Base-by-base conservation (phyloP, 2,113 vertebrate genomes). In the Xiphophorus hellerii region DNA sequence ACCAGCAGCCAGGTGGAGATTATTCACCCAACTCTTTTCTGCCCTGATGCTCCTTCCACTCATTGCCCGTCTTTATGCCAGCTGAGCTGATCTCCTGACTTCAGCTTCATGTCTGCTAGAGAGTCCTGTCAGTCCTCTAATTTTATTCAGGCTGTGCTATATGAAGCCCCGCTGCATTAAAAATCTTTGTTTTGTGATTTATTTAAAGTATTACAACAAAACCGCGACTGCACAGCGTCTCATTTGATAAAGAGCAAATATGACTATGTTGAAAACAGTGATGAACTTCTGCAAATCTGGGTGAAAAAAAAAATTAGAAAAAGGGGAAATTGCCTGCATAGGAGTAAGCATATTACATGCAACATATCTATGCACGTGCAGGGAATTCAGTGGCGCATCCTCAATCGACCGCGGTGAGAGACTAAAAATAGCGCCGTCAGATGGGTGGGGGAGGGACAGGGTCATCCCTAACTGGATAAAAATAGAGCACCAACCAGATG, bases 401-500 rank as follows among this genome's bases (percentile, higher is more conserved):
- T 71, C 62, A 60, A 35, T 64, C 42, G 22, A 82, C 60, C 22
- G 11, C 39, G 20, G 66, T 35, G 4, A 66, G 71, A 65, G 28
- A 13, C 88, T 93, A 91, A 83, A 91, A 87, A 93, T 92, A 93
- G 85, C 0, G 0, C 69, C 30, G 78, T 74, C 37, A 65, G 71
- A 61, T 42, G 65, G 42, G 74, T 29, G 77, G 85, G 78, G 88
- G 78, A 62, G 61, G 76, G 84, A 37, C 1, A 39, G 77, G 82
- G 88, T 84, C 82, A 78, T 81, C 83, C 77, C 87, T 70, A 76
- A 31, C 63, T 81, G 75, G 86, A 82, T 92, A 90, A 90, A 90
- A 78, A 89, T 91, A 91, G 90, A 86, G 66, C 44, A 68, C 62
- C 71, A 90, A 51, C 70, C 87, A 87, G 90, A 89, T 85, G 83